Percentiles rank a stretch among this genome's conserved stretches.
Conservation (phyloP, 2,888 invertebrate genomes). For the Patella ulyssiponensis region DNA sequence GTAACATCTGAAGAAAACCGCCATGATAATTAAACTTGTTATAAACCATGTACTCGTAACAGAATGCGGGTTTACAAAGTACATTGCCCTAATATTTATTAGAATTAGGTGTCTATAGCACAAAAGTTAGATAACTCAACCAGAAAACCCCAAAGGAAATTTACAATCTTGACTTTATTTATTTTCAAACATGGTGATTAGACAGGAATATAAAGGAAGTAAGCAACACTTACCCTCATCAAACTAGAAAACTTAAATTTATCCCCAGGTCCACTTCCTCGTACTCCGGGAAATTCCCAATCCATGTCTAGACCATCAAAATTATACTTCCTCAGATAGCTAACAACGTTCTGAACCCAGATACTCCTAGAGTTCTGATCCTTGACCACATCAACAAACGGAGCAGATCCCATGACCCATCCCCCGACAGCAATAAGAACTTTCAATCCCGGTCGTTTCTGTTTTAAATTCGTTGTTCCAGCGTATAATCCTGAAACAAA, state of each 20-base stretch:
- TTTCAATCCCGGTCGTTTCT: slow-evolving; percentile 45
- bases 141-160: no score
- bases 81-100: no score
- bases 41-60: no score
- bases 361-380: slow-evolving; percentile 4
- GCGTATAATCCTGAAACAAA: slow-evolving; percentile 30
- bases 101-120: no score
- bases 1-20: slow-evolving; percentile 41
- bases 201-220: not conserved
- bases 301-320: slow-evolving; percentile 91
- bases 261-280: slow-evolving; percentile 63
- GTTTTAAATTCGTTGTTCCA: slow-evolving; percentile 67
- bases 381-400: slow-evolving; percentile 35
- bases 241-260: slow-evolving; percentile 55
- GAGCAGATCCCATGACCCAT: slow-evolving; percentile 62
- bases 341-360: slow-evolving; percentile 27
- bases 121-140: no score
- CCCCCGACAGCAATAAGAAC: slow-evolving; percentile 57
- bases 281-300: slow-evolving; percentile 87
- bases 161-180: no score
- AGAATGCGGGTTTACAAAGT: no score
- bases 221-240: slow-evolving; percentile 41
- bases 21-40: no score
- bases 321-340: slow-evolving; percentile 71
- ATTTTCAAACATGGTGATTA: no score